Evolutionary conservation across 2,797 vertebrate species (phyloP).

Genomic region (Catostomus latipinnis): DNA sequence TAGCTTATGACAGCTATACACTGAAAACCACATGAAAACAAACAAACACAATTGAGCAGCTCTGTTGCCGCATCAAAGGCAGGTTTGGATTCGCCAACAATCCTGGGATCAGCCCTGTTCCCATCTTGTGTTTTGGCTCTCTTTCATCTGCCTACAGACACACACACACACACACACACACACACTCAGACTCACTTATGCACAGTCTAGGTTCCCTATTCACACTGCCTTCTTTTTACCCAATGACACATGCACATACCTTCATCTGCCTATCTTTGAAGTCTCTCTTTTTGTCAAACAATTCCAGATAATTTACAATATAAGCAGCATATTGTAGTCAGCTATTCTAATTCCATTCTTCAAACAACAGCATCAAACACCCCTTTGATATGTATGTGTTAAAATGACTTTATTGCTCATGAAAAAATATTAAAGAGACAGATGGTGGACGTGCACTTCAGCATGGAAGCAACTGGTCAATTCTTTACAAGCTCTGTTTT

Average conservation of each 20-base stretch:
- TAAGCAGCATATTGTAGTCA: slow-evolving; percentile 60
- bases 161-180: slow-evolving; percentile 45
- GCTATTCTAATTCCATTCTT: slow-evolving; percentile 69
- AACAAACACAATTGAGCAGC: slow-evolving; percentile 37
- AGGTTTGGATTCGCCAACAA: slow-evolving; percentile 39
- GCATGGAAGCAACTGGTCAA: background rate
- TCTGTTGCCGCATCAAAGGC: slow-evolving; percentile 71
- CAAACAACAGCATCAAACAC: slow-evolving; percentile 56
- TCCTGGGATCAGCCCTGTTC: slow-evolving; percentile 42
- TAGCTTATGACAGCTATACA: background rate
- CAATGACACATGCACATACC: slow-evolving; percentile 52
- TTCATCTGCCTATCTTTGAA: slow-evolving; percentile 65
- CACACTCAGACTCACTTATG: background rate
- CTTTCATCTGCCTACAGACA: slow-evolving; percentile 56
- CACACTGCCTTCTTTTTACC: slow-evolving; percentile 44
- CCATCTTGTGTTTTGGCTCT: slow-evolving; percentile 57
- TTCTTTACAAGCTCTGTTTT: background rate
- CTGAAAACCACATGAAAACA: slow-evolving; percentile 26
- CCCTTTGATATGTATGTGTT: slow-evolving; percentile 13
- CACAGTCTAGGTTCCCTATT: slow-evolving; percentile 40
- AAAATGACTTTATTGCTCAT: slow-evolving; percentile 5
- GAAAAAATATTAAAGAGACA: slow-evolving; percentile 11
- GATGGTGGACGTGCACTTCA: background rate
- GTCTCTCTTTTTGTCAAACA: slow-evolving; percentile 52
- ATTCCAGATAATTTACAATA: slow-evolving; percentile 61